Evolutionary conservation across 2,113 vertebrate species (phyloP).

Genomic region (Platichthys flesus): DNA sequence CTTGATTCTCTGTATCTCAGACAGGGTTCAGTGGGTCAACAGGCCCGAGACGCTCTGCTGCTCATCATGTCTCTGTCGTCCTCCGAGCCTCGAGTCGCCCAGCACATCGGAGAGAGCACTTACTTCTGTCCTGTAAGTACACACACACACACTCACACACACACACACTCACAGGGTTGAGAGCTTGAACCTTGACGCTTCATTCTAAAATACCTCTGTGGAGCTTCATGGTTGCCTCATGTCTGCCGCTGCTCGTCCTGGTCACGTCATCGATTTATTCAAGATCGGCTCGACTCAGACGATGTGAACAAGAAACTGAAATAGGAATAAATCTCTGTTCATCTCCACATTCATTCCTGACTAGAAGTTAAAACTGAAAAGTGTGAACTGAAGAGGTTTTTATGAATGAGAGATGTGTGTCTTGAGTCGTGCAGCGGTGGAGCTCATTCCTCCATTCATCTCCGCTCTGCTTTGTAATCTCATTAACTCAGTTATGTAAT

Average conservation of each 20-base stretch:
- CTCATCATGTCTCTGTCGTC: slow-evolving; percentile 95
- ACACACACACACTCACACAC: background rate
- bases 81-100: slow-evolving; percentile 88
- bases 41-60: slow-evolving; percentile 91
- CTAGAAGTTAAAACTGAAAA: no score
- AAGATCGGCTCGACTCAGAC: no score
- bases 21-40: slow-evolving; percentile 90
- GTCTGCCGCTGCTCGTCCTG: no score
- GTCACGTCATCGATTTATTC: no score
- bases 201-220: background rate
- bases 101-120: slow-evolving; percentile 91
- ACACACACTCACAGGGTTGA: background rate
- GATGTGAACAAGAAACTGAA: no score
- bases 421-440: background rate
- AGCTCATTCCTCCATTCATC: slow-evolving; percentile 33
- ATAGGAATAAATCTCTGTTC: no score
- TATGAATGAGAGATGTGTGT: background rate
- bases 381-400: background rate
- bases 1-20: slow-evolving; percentile 70
- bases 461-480: slow-evolving; percentile 53
- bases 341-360: no score
- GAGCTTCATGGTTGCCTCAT: no score
- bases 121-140: slow-evolving; percentile 95
- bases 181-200: background rate
- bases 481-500: slow-evolving; percentile 62